These are phyloP conservation scores for Xenopus petersii DNA, from an alignment of 2,797 vertebrate species.

Conservation along the genomic window DNA sequence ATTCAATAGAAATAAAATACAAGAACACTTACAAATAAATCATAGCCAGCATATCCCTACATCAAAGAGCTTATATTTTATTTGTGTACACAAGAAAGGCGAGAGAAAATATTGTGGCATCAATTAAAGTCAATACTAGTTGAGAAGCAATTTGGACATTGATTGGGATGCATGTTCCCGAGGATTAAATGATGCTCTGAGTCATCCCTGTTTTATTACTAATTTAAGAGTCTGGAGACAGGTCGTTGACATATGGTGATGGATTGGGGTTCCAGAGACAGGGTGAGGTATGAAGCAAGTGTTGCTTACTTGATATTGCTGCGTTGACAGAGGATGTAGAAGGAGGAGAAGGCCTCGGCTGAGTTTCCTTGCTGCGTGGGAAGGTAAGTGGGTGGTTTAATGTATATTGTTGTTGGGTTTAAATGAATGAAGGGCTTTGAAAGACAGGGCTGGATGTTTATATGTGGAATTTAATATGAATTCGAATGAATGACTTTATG, in stretches of 20 bases:
- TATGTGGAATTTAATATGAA: no score
- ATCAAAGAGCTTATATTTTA: no score
- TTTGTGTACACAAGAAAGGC: no score
- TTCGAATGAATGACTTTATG: no score
- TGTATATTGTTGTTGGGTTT: no score
- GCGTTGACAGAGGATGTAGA: not conserved
- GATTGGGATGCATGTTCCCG: not conserved
- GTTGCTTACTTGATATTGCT: not conserved
- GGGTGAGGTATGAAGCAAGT: not conserved
- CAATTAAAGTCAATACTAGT: no score
- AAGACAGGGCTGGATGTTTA: no score
- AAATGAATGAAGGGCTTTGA: no score
- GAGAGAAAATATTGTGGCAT: no score
- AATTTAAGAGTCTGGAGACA: not conserved
- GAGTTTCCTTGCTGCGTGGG: not conserved
- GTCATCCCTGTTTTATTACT: not conserved
- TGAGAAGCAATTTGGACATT: not conserved
- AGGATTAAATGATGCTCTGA: not conserved
- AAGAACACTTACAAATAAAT: no score
- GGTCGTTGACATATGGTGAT: not conserved
- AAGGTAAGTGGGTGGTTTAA: not conserved
- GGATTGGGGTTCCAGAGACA: not conserved
- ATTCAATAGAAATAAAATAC: no score
- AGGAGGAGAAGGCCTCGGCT: not conserved
- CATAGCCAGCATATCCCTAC: no score